Evolutionary conservation across 2,797 vertebrate genomes (phyloP).

Genomic region (Mormyrops boulengeri): DNA sequence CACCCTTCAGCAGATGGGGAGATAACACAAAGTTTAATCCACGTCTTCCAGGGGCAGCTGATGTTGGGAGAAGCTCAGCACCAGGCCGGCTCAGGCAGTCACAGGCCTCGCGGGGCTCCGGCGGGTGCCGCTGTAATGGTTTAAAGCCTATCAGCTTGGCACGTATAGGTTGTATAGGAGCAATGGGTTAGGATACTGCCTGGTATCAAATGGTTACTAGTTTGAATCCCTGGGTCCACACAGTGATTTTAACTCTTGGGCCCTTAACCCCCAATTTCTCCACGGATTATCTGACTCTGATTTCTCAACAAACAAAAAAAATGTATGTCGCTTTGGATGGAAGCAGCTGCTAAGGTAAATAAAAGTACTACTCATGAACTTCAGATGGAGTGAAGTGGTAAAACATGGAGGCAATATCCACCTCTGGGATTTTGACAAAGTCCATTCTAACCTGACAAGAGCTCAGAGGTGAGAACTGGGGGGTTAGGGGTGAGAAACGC

Average conservation of each 20-base stretch:
- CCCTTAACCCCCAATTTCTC: neutral
- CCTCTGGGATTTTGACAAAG: neutral
- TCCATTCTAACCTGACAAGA: slow-evolving; percentile 4
- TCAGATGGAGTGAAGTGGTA: neutral
- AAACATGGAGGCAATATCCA: neutral
- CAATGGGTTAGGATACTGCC: neutral
- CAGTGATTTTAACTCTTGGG: neutral
- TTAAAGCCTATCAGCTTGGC: neutral
- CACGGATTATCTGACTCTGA: neutral
- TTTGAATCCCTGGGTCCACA: neutral
- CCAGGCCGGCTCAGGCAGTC: neutral
- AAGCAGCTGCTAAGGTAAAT: neutral
- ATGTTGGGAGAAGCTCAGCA: neutral
- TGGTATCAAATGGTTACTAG: neutral
- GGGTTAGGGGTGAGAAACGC: neutral
- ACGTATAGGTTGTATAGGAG: neutral
- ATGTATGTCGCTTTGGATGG: neutral
- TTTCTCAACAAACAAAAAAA: neutral
- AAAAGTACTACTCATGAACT: neutral
- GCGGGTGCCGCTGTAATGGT: neutral
- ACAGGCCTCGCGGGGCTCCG: neutral
- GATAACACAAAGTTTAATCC: slow-evolving; percentile 10
- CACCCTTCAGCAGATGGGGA: slow-evolving; percentile 24
- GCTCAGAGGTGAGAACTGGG: neutral
- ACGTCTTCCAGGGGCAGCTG: neutral